These are phyloP conservation scores for Ceramica pisi DNA, from an alignment of 2,888 invertebrate species.

Conservation along the genomic window DNA sequence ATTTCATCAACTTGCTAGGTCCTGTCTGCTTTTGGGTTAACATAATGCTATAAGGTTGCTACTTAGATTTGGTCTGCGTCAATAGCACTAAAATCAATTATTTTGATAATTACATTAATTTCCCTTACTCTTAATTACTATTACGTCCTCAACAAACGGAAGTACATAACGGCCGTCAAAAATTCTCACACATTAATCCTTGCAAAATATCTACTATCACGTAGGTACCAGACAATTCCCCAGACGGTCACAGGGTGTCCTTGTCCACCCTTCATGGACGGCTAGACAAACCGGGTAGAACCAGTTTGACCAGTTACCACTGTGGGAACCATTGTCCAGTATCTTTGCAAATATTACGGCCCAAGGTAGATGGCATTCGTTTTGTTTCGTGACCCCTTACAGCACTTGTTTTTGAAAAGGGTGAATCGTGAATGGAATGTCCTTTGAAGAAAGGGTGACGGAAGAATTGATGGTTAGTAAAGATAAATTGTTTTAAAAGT, in stretches of 20 bases:
- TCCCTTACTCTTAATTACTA: background rate
- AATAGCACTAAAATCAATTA: background rate
- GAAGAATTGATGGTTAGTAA: conserved; percentile 49
- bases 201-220: conserved; percentile 77
- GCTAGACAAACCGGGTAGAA: conserved; percentile 80
- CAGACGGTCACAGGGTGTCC: conserved; percentile 77
- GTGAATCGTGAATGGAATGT: conserved; percentile 47
- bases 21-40: background rate
- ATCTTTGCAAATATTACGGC: conserved; percentile 64
- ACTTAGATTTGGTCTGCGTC: background rate
- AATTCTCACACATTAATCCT: conserved; percentile 77
- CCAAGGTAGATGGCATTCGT: conserved; percentile 61
- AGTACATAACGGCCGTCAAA: conserved; percentile 40
- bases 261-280: conserved; percentile 75
- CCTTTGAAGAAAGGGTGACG: conserved; percentile 4
- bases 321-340: conserved; percentile 86
- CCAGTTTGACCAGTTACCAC: conserved; percentile 85
- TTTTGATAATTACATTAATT: background rate
- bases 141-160: background rate
- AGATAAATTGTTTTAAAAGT: conserved; percentile 59
- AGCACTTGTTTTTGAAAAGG: conserved; percentile 62
- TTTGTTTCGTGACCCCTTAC: conserved; percentile 61
- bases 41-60: background rate
- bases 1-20: too few species aligned
- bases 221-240: conserved; percentile 60